Percentiles rank a stretch among this genome's conserved stretches.
phyloP scores from a whole-genome alignment of 1,140 invertebrate species.

The Apis cerana region DNA sequence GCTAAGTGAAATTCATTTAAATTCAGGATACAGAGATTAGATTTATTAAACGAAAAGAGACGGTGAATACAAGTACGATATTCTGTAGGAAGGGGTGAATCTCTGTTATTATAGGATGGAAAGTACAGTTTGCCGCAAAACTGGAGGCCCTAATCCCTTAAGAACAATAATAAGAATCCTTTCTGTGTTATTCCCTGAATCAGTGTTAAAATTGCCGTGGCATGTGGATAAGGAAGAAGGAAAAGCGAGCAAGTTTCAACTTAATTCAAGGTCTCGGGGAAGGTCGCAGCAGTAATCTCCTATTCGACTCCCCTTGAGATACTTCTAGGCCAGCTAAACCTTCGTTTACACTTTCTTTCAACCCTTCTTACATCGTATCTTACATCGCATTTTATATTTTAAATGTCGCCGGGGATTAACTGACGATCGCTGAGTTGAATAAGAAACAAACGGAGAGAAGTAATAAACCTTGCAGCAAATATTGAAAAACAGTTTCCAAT shows the following conservation, averaged over 20 bases:
- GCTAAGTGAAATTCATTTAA: not conserved
- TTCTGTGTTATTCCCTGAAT: constrained; percentile 71
- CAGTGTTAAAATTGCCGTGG: constrained; percentile 73
- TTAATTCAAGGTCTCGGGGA: constrained; percentile 67
- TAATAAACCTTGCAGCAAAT: not conserved
- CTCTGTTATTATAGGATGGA: constrained; percentile 78
- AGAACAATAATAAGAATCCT: constrained; percentile 81
- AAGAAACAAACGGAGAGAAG: constrained; percentile 5
- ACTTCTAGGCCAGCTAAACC: constrained; percentile 43
- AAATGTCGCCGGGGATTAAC: constrained; percentile 23
- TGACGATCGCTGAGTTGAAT: not conserved
- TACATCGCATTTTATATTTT: constrained; percentile 40
- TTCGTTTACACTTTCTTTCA: constrained; percentile 67
- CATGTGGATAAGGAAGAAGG: constrained; percentile 33
- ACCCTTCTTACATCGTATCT: constrained; percentile 39
- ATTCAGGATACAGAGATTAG: not conserved
- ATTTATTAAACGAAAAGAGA: constrained; percentile 11
- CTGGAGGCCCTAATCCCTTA: constrained; percentile 79
- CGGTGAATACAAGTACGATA: constrained; percentile 53
- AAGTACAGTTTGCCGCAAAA: constrained; percentile 70
- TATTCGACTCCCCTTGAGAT: constrained; percentile 52
- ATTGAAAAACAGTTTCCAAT: not conserved
- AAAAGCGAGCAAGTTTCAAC: constrained; percentile 50
- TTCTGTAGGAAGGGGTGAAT: constrained; percentile 52
- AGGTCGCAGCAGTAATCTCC: constrained; percentile 70